Base-by-base conservation (phyloP, 2,888 invertebrate genomes). In the Ceriagrion tenellum region DNA sequence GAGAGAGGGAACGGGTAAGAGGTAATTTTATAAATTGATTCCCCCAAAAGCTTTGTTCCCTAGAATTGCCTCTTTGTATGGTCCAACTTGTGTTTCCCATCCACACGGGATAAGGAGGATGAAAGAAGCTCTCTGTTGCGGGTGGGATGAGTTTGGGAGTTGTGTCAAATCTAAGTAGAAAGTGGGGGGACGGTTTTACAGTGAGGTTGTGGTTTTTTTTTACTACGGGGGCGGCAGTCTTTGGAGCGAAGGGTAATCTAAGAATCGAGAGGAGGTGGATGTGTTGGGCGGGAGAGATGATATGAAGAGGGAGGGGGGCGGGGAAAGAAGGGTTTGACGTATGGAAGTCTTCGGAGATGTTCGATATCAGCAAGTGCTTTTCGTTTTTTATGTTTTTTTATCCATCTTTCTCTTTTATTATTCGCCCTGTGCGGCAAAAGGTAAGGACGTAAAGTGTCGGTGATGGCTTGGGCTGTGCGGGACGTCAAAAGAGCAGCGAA, bases 21-120 rank as follows among this genome's bases (percentile, higher is more conserved):
- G 69, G 69, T 69, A 69, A 81, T 81, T 81, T 81, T 81, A 81
- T 81, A 81, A 81, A 81, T 81, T 81, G 81, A 81, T 81, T 81
- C 81, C 35, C 12, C n/a, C 35, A 16, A 59, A 35, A 30, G 30
- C 81, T 81, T 81, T 81, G 81, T 69, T 26, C 69, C 10, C 69
- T 69, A 69, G 69, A 81, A 35, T 35, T 35, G 35, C 35, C 81
- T 13, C 30, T 81, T 81, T 35, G 35, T n/a, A 18, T 13, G 81
- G 30, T 35, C 81, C 35, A 81, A 35, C 23, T 10, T n/a, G n/a
- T 6, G 69, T 4, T 69, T 69, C n/a, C 69, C 81, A 81, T 81
- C 35, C 81, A 35, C 81, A 35, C 12, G 81, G 81, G 69, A 69
- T 69, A 69, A 69, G 69, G n/a, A 23, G 26, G 69, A n/a, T 69